Conservation (phyloP, 2,113 vertebrate genomes). For the Ceyx margarethae region DNA sequence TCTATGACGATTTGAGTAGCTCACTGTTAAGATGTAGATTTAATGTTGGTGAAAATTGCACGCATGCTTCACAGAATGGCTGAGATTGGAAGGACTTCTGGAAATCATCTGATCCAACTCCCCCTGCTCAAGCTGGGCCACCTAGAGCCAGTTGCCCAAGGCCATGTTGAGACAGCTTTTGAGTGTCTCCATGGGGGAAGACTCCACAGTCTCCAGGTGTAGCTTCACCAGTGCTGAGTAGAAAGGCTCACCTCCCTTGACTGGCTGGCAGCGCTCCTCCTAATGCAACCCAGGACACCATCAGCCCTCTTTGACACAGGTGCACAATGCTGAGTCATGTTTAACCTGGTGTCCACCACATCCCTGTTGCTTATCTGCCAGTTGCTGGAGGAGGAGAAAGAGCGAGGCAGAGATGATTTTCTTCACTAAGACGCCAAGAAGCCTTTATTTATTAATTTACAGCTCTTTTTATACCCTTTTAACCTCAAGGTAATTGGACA, state of each 20-base stretch:
- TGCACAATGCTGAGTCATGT: background rate
- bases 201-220: background rate
- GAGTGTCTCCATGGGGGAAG: background rate
- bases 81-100: background rate
- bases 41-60: background rate
- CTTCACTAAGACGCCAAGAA: too few relatives aligned
- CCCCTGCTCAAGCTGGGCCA: background rate
- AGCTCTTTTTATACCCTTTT: too few relatives aligned
- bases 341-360: background rate
- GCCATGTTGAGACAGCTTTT: background rate
- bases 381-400: too few relatives aligned
- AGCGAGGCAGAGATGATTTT: too few relatives aligned
- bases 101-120: background rate
- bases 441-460: too few relatives aligned
- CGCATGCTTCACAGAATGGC: background rate
- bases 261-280: background rate
- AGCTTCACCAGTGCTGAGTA: background rate
- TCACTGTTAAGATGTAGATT: background rate
- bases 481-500: too few relatives aligned
- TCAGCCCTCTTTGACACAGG: background rate
- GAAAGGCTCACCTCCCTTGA: accelerated
- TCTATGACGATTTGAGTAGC: background rate
- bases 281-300: background rate
- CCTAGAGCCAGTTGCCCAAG: background rate
- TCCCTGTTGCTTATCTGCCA: too few relatives aligned